Percentiles rank a stretch among this genome's conserved stretches.
Evolutionary conservation across 2,113 vertebrate species (phyloP).

Genomic region (Okapia johnstoni): DNA sequence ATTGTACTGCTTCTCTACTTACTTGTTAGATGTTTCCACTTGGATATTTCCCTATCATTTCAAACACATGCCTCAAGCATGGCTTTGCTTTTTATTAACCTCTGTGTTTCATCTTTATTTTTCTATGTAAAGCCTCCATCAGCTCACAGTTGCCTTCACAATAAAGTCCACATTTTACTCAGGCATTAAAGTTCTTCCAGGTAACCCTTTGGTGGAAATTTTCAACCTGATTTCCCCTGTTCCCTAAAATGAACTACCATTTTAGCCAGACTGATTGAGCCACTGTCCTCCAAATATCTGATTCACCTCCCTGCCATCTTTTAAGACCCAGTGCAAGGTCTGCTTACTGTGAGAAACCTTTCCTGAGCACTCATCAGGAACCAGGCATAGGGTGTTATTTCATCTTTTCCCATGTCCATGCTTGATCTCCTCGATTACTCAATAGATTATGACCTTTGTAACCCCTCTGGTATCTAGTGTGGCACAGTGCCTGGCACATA

Average conservation of each 20-base stretch:
- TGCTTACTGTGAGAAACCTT: not conserved
- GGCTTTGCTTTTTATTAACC: not conserved
- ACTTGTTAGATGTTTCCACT: constrained; percentile 6
- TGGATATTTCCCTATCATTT: not conserved
- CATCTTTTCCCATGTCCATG: not conserved
- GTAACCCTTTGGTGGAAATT: not conserved
- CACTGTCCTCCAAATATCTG: not conserved
- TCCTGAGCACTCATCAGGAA: not conserved
- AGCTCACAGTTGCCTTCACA: not conserved
- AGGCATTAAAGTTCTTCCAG: not conserved
- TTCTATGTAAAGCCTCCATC: not conserved
- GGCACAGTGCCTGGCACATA: not conserved
- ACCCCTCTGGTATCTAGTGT: not conserved
- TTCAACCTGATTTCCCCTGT: not conserved
- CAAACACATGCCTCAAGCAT: not conserved
- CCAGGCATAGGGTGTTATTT: not conserved
- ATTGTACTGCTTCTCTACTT: not conserved
- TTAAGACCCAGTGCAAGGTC: not conserved
- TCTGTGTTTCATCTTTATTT: not conserved
- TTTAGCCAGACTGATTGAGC: not conserved
- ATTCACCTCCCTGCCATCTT: not conserved
- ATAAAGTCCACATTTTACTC: not conserved
- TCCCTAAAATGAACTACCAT: not conserved
- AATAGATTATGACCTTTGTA: not conserved
- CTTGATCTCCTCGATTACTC: not conserved